These are phyloP conservation scores for Macrocentrus cingulum DNA, from an alignment of 1,140 invertebrate species.

Conservation along the genomic window DNA sequence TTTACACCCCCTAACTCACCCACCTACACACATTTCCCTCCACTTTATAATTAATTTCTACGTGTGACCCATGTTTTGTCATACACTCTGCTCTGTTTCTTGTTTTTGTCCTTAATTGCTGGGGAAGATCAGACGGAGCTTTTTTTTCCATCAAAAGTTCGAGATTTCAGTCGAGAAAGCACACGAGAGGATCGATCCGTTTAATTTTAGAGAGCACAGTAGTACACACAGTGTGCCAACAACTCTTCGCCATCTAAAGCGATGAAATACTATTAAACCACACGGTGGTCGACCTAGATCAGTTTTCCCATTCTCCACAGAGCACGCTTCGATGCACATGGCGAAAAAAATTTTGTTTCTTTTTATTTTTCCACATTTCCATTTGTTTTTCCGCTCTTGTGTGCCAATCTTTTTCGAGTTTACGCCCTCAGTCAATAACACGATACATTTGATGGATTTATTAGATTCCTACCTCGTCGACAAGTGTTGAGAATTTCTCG, in stretches of 20 bases:
- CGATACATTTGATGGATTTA: background rate
- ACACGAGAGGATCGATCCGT: slow-evolving; percentile 27
- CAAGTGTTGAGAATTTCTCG: too few species aligned
- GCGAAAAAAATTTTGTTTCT: background rate
- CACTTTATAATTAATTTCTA: slow-evolving; percentile 6
- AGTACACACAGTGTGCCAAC: slow-evolving; percentile 25
- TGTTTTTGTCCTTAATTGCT: too few species aligned
- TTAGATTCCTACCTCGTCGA: background rate
- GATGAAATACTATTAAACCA: slow-evolving; percentile 34
- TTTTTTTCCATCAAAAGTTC: too few species aligned
- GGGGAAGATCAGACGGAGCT: too few species aligned
- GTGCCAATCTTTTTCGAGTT: too few species aligned
- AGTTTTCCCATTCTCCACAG: slow-evolving; percentile 14
- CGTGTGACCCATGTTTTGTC: background rate
- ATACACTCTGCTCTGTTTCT: too few species aligned
- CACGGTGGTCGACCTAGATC: slow-evolving; percentile 22
- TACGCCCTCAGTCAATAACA: too few species aligned
- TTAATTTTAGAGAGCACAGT: slow-evolving; percentile 30
- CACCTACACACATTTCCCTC: slow-evolving; percentile 10
- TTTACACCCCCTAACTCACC: slow-evolving; percentile 1
- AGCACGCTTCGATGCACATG: slow-evolving; percentile 2
- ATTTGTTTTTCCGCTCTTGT: background rate
- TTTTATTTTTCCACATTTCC: background rate
- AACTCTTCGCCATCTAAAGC: slow-evolving; percentile 16
- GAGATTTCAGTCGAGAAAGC: slow-evolving; percentile 19